Conservation (phyloP, 2,888 invertebrate genomes). For the Nomada ferruginata region DNA sequence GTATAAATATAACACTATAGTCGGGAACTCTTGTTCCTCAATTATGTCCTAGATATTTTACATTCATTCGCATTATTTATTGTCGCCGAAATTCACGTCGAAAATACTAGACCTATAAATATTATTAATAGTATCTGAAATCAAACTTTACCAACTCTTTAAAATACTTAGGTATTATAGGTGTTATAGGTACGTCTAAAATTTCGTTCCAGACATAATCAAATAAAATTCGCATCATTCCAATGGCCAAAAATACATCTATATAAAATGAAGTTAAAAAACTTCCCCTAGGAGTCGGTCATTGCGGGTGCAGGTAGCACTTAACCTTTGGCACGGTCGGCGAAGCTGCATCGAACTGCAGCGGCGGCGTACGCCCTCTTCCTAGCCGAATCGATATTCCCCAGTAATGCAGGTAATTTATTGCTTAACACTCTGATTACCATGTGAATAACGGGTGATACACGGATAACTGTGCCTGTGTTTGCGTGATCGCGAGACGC, state of each 20-base stretch:
- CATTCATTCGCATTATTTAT: neutral
- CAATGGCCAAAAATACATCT: neutral
- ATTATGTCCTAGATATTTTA: neutral
- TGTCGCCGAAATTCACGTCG: too few species aligned
- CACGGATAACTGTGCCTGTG: conserved; percentile 59
- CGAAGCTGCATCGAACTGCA: conserved; percentile 59
- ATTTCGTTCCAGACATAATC: too few species aligned
- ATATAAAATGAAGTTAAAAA: conserved; percentile 25
- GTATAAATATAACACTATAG: too few species aligned
- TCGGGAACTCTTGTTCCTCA: too few species aligned
- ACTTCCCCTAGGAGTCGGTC: neutral
- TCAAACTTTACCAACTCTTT: too few species aligned
- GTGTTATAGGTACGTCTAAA: too few species aligned
- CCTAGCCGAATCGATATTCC: conserved; percentile 67
- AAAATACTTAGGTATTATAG: too few species aligned
- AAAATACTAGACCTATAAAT: too few species aligned
- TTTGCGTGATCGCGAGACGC: conserved; percentile 44
- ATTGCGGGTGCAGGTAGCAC: conserved; percentile 20
- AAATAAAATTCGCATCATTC: too few species aligned
- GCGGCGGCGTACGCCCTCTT: conserved; percentile 58
- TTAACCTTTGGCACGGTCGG: conserved; percentile 54
- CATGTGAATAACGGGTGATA: conserved; percentile 69
- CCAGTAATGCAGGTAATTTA: conserved; percentile 71
- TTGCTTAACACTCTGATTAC: conserved; percentile 72
- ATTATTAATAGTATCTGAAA: too few species aligned